Base-by-base conservation (phyloP, 2,113 vertebrate species). In the Chaenocephalus aceratus region DNA sequence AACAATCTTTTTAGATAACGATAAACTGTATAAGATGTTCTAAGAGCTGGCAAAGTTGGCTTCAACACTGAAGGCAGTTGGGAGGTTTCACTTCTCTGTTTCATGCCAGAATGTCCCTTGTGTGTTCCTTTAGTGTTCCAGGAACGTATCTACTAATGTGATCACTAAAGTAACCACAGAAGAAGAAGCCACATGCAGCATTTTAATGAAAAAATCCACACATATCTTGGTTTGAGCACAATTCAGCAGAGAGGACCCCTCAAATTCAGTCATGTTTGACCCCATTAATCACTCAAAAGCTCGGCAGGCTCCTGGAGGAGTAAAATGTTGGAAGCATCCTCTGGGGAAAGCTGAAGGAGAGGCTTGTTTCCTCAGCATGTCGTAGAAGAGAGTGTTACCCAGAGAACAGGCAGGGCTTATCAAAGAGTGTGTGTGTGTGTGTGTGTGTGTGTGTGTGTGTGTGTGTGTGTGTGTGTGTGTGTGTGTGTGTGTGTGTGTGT, bases 51-150 rank as follows among this genome's bases (percentile, higher is more conserved):
- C 9, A 51, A 74, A 66, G 3, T 5, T 30, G 54, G 44, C 1
- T 21, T 10, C 36, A 61, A 53, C 16, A 12, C 61, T 61, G 14
- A 61, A 70, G 46, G 3, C 6, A 53, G 0, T 16, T 51, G 48
- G 56, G n/a, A 56, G 36, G 46, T 83, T 80, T 80, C 63, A 76
- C 70, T 80, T 88, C 70, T 67, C 54, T 30, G 72, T 54, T 46
- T 77, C n/a, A 5, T 16, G 3, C 18, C 4, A 0, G n/a, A 5
- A 8, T 49, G 36, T 61, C 18, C 57, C 10, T 2, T 2, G 1
- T 12, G 6, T 56, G 30, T 46, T 41, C 16, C 21, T 14, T 41
- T 56, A 6, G 61, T 71, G 21, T 57, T 72, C 63, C 59, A 72
- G 51, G 60, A 80, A 64, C 45, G 34, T 45, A n/a, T 62, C 12